Evolutionary conservation across 2,888 invertebrate genomes (phyloP).

Genomic region (Limnephilus rhombicus): DNA sequence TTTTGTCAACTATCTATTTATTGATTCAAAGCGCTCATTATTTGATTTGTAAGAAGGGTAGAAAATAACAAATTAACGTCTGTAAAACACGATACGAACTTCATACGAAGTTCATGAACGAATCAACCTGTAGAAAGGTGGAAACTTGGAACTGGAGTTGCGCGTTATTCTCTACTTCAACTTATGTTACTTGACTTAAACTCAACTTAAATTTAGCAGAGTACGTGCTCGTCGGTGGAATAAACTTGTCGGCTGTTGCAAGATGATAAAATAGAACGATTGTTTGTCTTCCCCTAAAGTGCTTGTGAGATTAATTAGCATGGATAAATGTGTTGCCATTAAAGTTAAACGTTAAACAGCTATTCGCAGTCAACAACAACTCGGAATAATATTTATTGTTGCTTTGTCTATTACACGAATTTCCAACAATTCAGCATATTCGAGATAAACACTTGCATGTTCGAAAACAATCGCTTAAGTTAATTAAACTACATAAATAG

Average conservation of each 20-base stretch:
- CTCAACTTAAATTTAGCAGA: slow-evolving; percentile 5
- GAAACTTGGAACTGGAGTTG: background rate
- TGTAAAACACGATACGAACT: slow-evolving; percentile 14
- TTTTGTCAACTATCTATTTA: background rate
- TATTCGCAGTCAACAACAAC: background rate
- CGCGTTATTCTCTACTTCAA: background rate
- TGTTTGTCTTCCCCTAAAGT: background rate
- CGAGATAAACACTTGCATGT: background rate
- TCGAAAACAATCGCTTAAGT: background rate
- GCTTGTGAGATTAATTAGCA: slow-evolving; percentile 17
- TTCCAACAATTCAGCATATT: background rate
- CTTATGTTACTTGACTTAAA: slow-evolving; percentile 18
- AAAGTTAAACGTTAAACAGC: slow-evolving; percentile 7
- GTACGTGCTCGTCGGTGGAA: slow-evolving; percentile 26
- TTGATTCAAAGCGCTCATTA: background rate
- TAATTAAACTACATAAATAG: background rate
- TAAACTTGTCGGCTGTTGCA: slow-evolving; percentile 41
- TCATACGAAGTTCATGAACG: background rate
- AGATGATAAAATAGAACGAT: slow-evolving; percentile 13
- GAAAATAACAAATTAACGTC: slow-evolving; percentile 22
- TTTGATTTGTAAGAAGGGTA: background rate
- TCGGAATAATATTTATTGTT: background rate
- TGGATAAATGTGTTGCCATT: slow-evolving; percentile 1
- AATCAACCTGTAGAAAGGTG: background rate
- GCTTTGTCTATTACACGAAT: background rate